These are phyloP conservation scores for Melanostoma mellinum DNA, from an alignment of 2,888 invertebrate genomes.

Conservation along the genomic window DNA sequence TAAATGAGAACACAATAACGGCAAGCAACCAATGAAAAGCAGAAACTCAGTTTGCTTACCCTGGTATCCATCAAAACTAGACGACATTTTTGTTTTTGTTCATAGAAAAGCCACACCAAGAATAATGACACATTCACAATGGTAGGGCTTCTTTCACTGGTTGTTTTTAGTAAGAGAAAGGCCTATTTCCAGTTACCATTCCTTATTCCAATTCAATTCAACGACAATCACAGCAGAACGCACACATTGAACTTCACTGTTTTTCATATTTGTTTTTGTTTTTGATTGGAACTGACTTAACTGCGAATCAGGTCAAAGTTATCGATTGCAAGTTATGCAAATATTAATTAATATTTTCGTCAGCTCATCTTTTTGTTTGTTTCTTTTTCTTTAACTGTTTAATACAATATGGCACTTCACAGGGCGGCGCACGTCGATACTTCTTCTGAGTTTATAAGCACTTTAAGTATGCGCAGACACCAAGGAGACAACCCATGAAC, in stretches of 20 bases:
- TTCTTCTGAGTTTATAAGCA: neutral
- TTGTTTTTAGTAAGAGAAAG: neutral
- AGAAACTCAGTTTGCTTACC: too few species aligned
- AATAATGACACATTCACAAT: too few species aligned
- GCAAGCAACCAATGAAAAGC: too few species aligned
- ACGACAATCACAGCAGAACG: neutral
- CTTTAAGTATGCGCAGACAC: neutral
- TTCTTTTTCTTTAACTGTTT: slow-evolving; percentile 11
- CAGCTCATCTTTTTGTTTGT: neutral
- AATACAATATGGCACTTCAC: slow-evolving; percentile 9
- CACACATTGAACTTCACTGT: slow-evolving; percentile 39
- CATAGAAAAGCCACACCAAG: too few species aligned
- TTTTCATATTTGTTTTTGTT: slow-evolving; percentile 23
- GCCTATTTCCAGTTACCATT: neutral
- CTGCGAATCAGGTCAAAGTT: slow-evolving; percentile 59
- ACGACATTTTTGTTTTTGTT: too few species aligned
- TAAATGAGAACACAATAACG: neutral
- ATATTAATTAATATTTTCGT: too few species aligned
- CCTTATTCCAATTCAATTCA: neutral
- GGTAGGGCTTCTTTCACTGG: too few species aligned
- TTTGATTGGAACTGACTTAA: slow-evolving; percentile 37
- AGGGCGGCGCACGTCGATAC: neutral
- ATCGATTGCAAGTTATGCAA: slow-evolving; percentile 11
- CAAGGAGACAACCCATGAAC: slow-evolving; percentile 9
- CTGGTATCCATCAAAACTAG: too few species aligned